Conservation (phyloP, 2,113 vertebrate species). For the Macrotus californicus region DNA sequence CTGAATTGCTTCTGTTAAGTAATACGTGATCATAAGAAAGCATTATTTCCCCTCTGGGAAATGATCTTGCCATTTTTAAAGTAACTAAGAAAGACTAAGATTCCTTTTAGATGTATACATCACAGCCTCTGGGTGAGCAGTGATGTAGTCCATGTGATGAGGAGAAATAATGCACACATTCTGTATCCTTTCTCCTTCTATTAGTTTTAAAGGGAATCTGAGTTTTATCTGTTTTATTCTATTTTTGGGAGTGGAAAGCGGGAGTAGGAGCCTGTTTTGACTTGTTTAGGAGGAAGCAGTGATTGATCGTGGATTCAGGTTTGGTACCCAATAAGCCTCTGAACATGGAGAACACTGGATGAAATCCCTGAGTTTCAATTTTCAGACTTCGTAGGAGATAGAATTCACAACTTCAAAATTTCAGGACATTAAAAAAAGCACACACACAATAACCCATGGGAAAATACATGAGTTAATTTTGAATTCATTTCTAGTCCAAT, state of each 20-base stretch:
- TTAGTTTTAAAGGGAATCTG: not conserved
- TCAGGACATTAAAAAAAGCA: too few species aligned
- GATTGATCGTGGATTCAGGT: not conserved
- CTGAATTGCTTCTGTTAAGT: not conserved
- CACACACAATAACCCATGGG: not conserved
- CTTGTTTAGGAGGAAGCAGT: not conserved
- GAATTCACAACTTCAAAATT: not conserved
- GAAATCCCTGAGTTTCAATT: not conserved
- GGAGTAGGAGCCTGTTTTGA: not conserved
- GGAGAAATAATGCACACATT: not conserved
- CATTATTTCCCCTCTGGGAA: not conserved
- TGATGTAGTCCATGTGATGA: not conserved
- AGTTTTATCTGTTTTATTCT: not conserved
- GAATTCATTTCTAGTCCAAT: not conserved
- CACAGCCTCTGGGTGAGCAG: not conserved
- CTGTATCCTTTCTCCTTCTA: not conserved
- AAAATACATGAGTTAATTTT: not conserved
- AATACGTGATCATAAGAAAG: not conserved
- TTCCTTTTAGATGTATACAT: not conserved
- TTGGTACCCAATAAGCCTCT: not conserved
- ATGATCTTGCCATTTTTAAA: not conserved
- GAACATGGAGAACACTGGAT: fast-evolving
- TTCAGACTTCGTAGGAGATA: not conserved
- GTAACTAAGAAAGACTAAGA: not conserved
- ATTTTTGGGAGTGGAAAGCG: fast-evolving